Base-by-base conservation (phyloP, 2,113 vertebrate species). In the Melozone crissalis region DNA sequence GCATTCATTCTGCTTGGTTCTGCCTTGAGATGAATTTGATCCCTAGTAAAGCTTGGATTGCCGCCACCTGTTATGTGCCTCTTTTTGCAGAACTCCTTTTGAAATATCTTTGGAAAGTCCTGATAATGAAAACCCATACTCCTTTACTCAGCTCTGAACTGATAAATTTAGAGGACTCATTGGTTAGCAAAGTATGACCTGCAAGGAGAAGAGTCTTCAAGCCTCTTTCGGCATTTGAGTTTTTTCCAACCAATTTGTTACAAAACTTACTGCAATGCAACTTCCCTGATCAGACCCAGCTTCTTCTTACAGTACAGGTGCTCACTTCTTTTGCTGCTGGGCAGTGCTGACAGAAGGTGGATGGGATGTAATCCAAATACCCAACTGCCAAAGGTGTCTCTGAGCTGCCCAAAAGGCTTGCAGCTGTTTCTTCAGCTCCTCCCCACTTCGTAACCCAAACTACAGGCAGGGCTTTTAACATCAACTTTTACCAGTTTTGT, bases 171-270 rank as follows among this genome's bases (percentile, higher is more conserved):
- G 54, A 78, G 30, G 39, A 28, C 31, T 79, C n/a, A 35, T 59
- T 69, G 35, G 8, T 26, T 87, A 59, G 21, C n/a, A 65, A 74
- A 27, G 31, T 43, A 39, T 20, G 16, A 61, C 33, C 44, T 55
- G 15, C 0, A 55, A 75, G 21, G 11, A 89, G 12, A 26, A 39
- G n/a, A 35, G 12, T 37, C 37, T 67, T 71, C 43, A 62, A 68
- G 39, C 3, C 33, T 73, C 76, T 72, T n/a, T 47, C 0, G 0
- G 58, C n/a, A 37, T 62, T 15, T 66, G 30, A 13, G 0, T 0
- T 46, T 58, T 79, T 72, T 52, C 3, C 41, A 76, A 58, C 18
- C 4, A 2, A 54, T 68, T 68, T 2, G 0, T 37, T 63, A n/a
- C 66, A 54, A 77, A 63, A 21, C 5, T 63, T 68, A 39, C 43